phyloP scores from a whole-genome alignment of 2,797 vertebrate genomes.

The Cyclura pinguis region DNA sequence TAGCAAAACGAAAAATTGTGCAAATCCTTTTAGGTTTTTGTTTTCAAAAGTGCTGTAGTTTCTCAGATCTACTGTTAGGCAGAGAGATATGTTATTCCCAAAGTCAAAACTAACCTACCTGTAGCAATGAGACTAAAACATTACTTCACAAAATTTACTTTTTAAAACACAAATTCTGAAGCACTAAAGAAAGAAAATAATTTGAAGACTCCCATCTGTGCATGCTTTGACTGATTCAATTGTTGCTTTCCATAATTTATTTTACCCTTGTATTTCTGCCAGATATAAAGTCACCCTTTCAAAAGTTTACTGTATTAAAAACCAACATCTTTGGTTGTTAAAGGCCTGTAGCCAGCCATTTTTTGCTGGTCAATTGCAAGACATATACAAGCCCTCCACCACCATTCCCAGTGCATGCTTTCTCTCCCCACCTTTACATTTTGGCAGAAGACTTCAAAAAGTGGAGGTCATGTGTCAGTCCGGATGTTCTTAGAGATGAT shows the following conservation, averaged over 20 bases:
- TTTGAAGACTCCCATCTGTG: neutral
- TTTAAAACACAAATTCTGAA: neutral
- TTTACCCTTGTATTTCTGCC: neutral
- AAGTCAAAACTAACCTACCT: neutral
- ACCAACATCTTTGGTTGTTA: neutral
- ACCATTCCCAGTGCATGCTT: neutral
- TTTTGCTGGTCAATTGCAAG: neutral
- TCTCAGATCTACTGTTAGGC: neutral
- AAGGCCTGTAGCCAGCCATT: neutral
- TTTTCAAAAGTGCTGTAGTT: neutral
- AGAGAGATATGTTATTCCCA: neutral
- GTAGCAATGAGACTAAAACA: neutral
- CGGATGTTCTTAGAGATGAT: neutral
- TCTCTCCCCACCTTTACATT: too few species aligned
- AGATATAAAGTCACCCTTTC: neutral
- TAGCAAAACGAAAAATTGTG: neutral
- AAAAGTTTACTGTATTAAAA: neutral
- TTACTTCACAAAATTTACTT: neutral
- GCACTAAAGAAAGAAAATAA: neutral
- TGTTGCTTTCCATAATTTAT: neutral
- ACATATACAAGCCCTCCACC: neutral
- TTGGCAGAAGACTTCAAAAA: neutral
- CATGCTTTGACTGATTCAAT: neutral
- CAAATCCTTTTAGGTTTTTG: neutral
- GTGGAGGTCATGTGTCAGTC: neutral